Percentiles rank a stretch among this genome's conserved stretches.
Evolutionary conservation across 1,140 invertebrate species (phyloP).

Genomic region (Halictus rubicundus): DNA sequence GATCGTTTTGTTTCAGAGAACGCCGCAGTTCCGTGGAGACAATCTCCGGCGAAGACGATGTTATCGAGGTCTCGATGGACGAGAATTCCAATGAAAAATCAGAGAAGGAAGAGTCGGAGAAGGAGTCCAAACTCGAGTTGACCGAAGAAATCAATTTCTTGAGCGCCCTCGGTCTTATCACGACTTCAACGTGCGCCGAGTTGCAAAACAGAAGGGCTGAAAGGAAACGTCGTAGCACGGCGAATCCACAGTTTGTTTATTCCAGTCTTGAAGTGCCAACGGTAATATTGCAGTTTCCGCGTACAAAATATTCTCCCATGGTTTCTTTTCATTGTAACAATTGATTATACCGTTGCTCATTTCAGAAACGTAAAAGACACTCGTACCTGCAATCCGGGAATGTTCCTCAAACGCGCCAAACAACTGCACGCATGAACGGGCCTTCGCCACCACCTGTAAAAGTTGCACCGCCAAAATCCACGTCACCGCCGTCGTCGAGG

Average conservation of each 20-base stretch:
- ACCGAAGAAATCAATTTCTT: conserved; percentile 71
- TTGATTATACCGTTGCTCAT: conserved; percentile 13
- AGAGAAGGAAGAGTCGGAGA: conserved; percentile 47
- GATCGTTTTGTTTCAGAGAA: conserved; percentile 47
- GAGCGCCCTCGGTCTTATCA: conserved; percentile 76
- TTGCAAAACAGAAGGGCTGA: conserved; percentile 80
- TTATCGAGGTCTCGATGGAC: conserved; percentile 69
- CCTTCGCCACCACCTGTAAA: conserved; percentile 72
- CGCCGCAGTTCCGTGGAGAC: conserved; percentile 66
- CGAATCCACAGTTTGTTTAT: conserved; percentile 82
- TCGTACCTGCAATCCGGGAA: conserved; percentile 78
- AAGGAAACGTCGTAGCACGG: conserved; percentile 81
- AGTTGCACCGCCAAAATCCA: conserved; percentile 53
- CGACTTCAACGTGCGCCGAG: conserved; percentile 75
- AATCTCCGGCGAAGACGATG: conserved; percentile 69
- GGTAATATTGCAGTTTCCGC: conserved; percentile 57
- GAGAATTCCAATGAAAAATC: conserved; percentile 61
- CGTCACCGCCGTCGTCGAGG: conserved; percentile 51
- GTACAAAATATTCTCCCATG: too few species aligned
- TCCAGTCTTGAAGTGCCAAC: conserved; percentile 74
- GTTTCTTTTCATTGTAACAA: not conserved
- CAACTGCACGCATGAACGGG: conserved; percentile 74
- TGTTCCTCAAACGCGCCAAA: conserved; percentile 80
- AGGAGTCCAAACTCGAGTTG: conserved; percentile 45
- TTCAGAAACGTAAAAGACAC: conserved; percentile 79